phyloP scores from a whole-genome alignment of 2,113 vertebrate species.

The Pygoscelis antarcticus region DNA sequence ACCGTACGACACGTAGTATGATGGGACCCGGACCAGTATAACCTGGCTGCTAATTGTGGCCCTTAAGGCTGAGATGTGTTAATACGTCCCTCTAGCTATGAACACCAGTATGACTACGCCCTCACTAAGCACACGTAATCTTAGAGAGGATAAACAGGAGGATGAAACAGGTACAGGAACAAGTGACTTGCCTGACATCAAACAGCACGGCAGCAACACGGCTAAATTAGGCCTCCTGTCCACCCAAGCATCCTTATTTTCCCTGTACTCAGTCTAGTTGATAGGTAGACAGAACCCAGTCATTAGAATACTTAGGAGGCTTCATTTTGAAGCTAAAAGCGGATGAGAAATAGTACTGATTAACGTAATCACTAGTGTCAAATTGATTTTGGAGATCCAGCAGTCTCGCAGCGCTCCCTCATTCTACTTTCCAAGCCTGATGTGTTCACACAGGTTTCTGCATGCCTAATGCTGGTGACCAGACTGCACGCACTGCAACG shows the following conservation, averaged over 20 bases:
- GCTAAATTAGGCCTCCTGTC: background rate
- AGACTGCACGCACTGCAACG: background rate
- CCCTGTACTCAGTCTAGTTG: background rate
- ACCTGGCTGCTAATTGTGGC: slow-evolving; percentile 28
- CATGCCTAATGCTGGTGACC: background rate
- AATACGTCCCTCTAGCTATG: background rate
- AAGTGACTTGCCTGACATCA: background rate
- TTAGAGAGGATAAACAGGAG: background rate
- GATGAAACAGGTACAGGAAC: background rate
- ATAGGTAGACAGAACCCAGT: background rate
- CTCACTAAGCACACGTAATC: background rate
- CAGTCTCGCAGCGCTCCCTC: background rate
- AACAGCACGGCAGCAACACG: background rate
- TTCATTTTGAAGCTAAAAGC: background rate
- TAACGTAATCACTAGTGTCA: background rate
- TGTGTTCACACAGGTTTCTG: background rate
- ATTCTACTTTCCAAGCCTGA: background rate
- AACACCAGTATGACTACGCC: background rate
- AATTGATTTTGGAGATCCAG: background rate
- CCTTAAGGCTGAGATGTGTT: background rate
- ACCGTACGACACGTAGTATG: accelerated
- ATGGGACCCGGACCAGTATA: background rate
- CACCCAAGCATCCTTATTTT: background rate
- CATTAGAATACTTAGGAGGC: background rate
- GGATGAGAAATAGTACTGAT: background rate